Evolutionary conservation across 2,797 vertebrate species (phyloP).

Genomic region (Thalassophryne amazonica): DNA sequence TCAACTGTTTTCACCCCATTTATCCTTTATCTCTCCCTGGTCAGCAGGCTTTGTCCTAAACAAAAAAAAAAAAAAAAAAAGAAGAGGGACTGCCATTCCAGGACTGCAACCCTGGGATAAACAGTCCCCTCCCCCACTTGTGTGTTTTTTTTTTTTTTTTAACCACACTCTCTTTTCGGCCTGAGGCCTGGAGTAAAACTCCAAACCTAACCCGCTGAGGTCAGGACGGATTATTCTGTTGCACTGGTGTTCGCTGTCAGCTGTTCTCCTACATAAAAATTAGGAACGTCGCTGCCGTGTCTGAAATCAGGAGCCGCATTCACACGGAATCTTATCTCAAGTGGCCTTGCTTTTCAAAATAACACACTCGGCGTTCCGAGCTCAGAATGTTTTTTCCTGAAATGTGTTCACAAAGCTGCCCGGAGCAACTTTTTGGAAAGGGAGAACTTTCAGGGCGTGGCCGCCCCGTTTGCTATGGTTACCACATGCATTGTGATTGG

Average conservation of each 20-base stretch:
- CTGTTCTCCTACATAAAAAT: conserved; percentile 3
- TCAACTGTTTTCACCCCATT: background rate
- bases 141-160: too few species aligned
- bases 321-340: too few species aligned
- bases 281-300: background rate
- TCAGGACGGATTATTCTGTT: too few species aligned
- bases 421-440: too few species aligned
- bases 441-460: too few species aligned
- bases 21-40: background rate
- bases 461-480: too few species aligned
- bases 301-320: conserved; percentile 6
- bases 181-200: conserved; percentile 14
- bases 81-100: conserved; percentile 30
- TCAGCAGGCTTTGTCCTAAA: too few species aligned
- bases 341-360: too few species aligned
- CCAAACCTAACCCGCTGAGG: background rate
- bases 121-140: conserved; percentile 53
- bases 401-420: too few species aligned
- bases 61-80: conserved; percentile 18
- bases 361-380: too few species aligned
- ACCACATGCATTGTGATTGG: too few species aligned
- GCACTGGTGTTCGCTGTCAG: conserved; percentile 14
- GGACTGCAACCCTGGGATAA: conserved; percentile 1
- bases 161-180: conserved; percentile 22
- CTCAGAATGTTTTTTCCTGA: too few species aligned